These are phyloP conservation scores for Pammene aurita DNA, from an alignment of 2,888 invertebrate genomes.

Conservation along the genomic window DNA sequence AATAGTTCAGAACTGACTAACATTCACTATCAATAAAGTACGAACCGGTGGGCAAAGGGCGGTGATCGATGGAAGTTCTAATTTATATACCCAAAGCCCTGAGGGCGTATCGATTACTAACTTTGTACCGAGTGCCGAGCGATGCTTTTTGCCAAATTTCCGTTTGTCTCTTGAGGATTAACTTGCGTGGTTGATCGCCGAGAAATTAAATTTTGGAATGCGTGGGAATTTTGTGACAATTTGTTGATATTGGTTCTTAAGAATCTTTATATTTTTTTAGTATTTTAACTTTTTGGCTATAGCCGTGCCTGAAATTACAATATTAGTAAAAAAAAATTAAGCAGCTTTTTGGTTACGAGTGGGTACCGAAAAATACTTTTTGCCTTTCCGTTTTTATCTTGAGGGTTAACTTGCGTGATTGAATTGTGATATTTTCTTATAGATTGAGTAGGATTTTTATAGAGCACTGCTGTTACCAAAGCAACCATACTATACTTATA, in stretches of 20 bases:
- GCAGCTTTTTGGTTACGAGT: too few species aligned
- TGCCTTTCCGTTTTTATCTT: too few species aligned
- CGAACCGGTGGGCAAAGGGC: constrained; percentile 81
- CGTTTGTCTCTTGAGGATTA: constrained; percentile 64
- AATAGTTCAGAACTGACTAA: constrained; percentile 50
- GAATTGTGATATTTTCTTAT: too few species aligned
- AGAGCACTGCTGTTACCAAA: too few species aligned
- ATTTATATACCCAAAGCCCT: constrained; percentile 82
- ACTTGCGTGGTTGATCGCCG: constrained; percentile 46
- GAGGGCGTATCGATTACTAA: constrained; percentile 82
- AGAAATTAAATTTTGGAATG: constrained; percentile 36
- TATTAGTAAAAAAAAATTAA: too few species aligned
- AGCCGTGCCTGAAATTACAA: too few species aligned
- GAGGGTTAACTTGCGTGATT: too few species aligned
- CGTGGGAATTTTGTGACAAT: constrained; percentile 29
- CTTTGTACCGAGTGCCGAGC: constrained; percentile 62
- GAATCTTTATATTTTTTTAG: too few species aligned
- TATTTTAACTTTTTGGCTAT: background rate
- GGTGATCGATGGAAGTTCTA: constrained; percentile 82
- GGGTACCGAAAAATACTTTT: too few species aligned
- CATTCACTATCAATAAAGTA: constrained; percentile 79
- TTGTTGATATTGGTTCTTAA: constrained; percentile 17
- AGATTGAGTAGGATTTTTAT: too few species aligned
- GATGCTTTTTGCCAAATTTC: constrained; percentile 74
- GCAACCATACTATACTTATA: too few species aligned